A percentile compares a stretch with the other conserved stretches of the same genome.
phyloP scores from a whole-genome alignment of 2,113 vertebrate genomes.

The Chrysemys picta region DNA sequence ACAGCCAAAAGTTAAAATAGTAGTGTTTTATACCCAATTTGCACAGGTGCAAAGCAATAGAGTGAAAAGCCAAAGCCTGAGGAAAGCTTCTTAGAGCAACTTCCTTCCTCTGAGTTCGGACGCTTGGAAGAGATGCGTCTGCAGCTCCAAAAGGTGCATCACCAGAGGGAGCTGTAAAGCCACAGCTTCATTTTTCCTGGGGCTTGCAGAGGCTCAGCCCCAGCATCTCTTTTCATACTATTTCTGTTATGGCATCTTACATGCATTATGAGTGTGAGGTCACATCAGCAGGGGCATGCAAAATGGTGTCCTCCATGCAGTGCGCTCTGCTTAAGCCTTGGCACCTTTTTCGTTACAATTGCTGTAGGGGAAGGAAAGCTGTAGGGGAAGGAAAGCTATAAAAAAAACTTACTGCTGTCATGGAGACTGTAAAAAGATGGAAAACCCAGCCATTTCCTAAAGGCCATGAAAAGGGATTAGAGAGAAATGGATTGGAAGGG shows the following conservation, averaged over 20 bases:
- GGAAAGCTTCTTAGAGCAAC: neutral
- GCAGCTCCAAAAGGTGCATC: neutral
- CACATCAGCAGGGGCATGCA: neutral
- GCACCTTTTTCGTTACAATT: neutral
- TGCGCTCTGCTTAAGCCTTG: neutral
- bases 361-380: no score
- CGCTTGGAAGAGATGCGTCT: neutral
- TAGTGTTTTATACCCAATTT: neutral
- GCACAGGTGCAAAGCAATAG: neutral
- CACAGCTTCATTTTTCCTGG: neutral
- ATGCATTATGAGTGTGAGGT: neutral
- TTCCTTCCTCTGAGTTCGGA: fast-evolving
- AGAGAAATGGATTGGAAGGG: neutral
- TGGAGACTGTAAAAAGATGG: fast-evolving
- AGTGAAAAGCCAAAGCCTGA: neutral
- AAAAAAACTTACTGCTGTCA: neutral
- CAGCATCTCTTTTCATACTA: neutral
- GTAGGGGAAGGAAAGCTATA: neutral
- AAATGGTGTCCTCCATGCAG: neutral
- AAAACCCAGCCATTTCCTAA: neutral
- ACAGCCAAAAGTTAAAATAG: neutral
- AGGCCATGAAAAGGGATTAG: neutral
- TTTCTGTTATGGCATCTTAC: neutral
- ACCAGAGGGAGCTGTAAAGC: neutral
- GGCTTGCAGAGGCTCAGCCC: neutral